phyloP scores from a whole-genome alignment of 2,888 invertebrate genomes.

The Timema podura region DNA sequence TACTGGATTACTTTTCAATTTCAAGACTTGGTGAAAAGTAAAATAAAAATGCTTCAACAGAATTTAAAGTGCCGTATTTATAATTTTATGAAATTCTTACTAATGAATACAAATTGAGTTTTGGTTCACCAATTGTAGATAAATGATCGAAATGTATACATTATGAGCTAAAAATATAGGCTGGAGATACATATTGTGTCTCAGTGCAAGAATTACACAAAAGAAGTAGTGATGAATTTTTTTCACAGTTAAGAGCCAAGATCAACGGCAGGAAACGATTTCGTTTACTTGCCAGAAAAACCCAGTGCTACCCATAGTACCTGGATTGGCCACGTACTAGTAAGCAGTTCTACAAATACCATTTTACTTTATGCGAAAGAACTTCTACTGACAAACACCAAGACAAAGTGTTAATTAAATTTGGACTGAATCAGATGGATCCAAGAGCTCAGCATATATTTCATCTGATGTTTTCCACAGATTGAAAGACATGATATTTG shows the following conservation, averaged over 20 bases:
- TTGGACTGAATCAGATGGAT: not conserved
- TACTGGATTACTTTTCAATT: not conserved
- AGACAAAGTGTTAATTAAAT: not conserved
- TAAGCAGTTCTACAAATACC: not conserved
- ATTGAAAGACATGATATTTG: not conserved
- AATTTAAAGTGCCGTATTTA: not conserved
- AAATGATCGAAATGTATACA: no score
- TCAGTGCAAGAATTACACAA: no score
- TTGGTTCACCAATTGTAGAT: no score
- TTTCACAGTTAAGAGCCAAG: not conserved
- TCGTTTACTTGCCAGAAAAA: conserved; percentile 1
- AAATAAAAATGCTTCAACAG: not conserved
- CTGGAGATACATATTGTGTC: no score
- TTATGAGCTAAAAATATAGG: no score
- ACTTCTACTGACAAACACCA: not conserved
- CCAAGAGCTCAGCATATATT: not conserved
- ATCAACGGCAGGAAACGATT: not conserved
- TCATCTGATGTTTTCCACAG: not conserved
- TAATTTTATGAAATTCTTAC: not conserved
- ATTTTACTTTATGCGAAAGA: not conserved
- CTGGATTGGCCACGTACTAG: not conserved
- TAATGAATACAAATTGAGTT: not conserved
- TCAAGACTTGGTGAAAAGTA: not conserved
- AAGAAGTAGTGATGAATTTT: not conserved
- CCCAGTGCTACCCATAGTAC: not conserved